Conservation (phyloP, 1,140 invertebrate genomes). For the Pomacea maculata region DNA sequence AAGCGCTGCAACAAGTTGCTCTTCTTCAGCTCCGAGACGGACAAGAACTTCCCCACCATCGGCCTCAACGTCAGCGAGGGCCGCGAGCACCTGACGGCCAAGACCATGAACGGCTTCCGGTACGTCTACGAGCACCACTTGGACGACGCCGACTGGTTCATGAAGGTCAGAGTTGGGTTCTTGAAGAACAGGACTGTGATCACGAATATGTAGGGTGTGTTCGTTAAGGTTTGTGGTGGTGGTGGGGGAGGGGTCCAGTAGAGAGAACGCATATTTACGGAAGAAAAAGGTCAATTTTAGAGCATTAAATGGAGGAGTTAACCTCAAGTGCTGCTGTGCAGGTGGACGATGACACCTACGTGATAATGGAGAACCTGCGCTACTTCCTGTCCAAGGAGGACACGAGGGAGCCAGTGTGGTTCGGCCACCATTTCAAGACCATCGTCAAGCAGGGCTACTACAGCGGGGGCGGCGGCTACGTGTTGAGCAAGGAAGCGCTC, state of each 20-base stretch:
- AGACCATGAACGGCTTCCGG: slow-evolving; percentile 77
- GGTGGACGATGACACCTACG: slow-evolving; percentile 73
- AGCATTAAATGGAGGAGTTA: no score
- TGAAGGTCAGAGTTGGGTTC: slow-evolving; percentile 57
- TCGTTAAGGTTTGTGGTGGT: no score
- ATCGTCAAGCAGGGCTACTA: slow-evolving; percentile 52
- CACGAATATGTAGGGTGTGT: no score
- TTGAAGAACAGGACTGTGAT: no score
- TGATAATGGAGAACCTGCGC: slow-evolving; percentile 65
- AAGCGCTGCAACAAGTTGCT: slow-evolving; percentile 80
- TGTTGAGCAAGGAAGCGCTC: slow-evolving; percentile 74
- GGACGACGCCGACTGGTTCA: slow-evolving; percentile 60
- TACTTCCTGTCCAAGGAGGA: slow-evolving; percentile 37
- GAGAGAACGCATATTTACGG: no score
- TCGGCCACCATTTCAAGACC: slow-evolving; percentile 57
- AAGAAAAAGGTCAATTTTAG: no score
- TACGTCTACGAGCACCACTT: slow-evolving; percentile 64
- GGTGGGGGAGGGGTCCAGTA: no score
- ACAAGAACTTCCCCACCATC: slow-evolving; percentile 52
- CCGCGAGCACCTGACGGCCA: slow-evolving; percentile 50
- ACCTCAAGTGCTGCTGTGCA: not conserved
- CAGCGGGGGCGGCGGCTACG: slow-evolving; percentile 75
- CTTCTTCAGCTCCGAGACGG: slow-evolving; percentile 51
- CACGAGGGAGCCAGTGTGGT: slow-evolving; percentile 49
- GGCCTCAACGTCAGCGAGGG: slow-evolving; percentile 52